These are phyloP conservation scores for Lipophrys pholis DNA, from an alignment of 2,113 vertebrate species.

Conservation along the genomic window DNA sequence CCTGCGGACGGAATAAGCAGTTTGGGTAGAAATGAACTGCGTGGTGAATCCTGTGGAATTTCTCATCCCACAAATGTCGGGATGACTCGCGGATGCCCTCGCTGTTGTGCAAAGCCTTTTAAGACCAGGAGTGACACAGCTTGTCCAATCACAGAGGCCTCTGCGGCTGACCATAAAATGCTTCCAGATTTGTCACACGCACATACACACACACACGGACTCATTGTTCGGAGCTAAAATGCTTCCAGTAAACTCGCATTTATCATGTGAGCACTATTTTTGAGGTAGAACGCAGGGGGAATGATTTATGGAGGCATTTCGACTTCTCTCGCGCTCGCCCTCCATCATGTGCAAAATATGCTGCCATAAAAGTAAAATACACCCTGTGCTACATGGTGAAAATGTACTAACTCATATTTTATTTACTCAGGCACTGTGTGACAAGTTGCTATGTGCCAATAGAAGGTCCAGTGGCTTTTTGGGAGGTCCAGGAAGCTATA, in stretches of 20 bases:
- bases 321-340: slow-evolving; percentile 61
- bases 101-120: slow-evolving; percentile 78
- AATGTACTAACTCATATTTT: slow-evolving; percentile 77
- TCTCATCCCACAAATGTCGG: slow-evolving; percentile 67
- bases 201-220: slow-evolving; percentile 64
- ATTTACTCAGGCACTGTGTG: slow-evolving; percentile 73
- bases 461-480: slow-evolving; percentile 50
- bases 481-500: slow-evolving; percentile 57
- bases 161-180: slow-evolving; percentile 82
- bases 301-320: slow-evolving; percentile 83
- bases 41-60: slow-evolving; percentile 69
- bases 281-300: slow-evolving; percentile 72
- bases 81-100: slow-evolving; percentile 77
- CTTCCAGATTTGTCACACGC: slow-evolving; percentile 84
- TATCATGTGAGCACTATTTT: slow-evolving; percentile 81
- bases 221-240: slow-evolving; percentile 80
- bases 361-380: slow-evolving; percentile 78
- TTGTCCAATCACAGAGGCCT: slow-evolving; percentile 82
- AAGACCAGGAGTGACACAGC: slow-evolving; percentile 80
- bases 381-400: slow-evolving; percentile 73
- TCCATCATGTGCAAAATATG: slow-evolving; percentile 78
- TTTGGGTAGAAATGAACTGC: slow-evolving; percentile 65
- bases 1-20: slow-evolving; percentile 61
- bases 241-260: slow-evolving; percentile 85
- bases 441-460: slow-evolving; percentile 61